These are phyloP conservation scores for Dendrolimus punctatus DNA, from an alignment of 1,140 invertebrate genomes.

Conservation along the genomic window DNA sequence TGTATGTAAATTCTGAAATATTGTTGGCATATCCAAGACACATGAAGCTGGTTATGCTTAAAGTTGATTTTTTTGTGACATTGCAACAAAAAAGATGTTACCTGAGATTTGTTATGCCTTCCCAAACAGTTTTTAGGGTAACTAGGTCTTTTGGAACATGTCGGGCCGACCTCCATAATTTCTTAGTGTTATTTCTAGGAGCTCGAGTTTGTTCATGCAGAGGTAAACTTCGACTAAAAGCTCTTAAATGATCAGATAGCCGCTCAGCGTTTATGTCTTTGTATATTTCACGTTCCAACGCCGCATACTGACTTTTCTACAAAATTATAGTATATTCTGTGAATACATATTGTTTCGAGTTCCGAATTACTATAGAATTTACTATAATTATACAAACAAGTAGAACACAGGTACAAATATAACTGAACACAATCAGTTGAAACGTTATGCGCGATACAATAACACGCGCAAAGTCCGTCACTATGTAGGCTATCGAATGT, in stretches of 20 bases:
- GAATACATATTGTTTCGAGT: too few species aligned
- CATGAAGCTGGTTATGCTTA: too few species aligned
- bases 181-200: conserved; percentile 61
- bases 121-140: conserved; percentile 75
- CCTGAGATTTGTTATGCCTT: conserved; percentile 74
- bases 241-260: conserved; percentile 28
- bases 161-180: conserved; percentile 67
- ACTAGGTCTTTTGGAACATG: conserved; percentile 72
- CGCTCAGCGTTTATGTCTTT: conserved; percentile 53
- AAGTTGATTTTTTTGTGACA: neutral
- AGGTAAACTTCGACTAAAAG: conserved; percentile 71
- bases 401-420: too few species aligned
- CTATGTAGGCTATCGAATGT: too few species aligned
- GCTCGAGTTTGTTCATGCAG: conserved; percentile 60
- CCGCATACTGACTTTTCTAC: conserved; percentile 40
- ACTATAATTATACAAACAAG: too few species aligned
- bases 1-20: too few species aligned
- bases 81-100: conserved; percentile 13
- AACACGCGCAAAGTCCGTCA: too few species aligned
- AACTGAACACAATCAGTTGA: too few species aligned
- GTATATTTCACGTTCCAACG: conserved; percentile 48
- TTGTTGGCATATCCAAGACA: too few species aligned
- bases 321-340: conserved; percentile 14
- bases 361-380: too few species aligned
- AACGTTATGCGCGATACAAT: too few species aligned